Conservation (phyloP, 1,140 invertebrate genomes). For the Nebria ingens region DNA sequence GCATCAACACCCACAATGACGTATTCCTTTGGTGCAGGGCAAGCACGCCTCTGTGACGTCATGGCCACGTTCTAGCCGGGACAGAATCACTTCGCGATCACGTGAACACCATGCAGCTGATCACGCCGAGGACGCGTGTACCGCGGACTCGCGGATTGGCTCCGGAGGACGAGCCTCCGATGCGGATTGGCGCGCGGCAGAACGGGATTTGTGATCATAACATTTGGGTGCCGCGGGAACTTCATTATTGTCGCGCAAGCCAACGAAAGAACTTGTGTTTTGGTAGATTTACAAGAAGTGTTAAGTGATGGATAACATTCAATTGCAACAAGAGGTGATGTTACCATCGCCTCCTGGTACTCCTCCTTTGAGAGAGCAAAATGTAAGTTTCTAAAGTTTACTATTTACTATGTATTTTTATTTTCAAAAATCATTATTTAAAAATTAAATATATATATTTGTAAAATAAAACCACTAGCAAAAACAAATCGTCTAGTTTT, state of each 20-base stretch:
- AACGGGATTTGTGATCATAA: constrained; percentile 16
- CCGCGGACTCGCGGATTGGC: constrained; percentile 32
- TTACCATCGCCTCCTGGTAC: constrained; percentile 47
- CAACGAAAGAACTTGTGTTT: neutral
- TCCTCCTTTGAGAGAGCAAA: constrained; percentile 40
- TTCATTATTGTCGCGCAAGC: neutral
- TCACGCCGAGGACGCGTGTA: constrained; percentile 42
- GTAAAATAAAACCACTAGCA: neutral
- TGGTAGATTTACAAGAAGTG: constrained; percentile 18
- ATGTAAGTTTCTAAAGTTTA: constrained; percentile 35
- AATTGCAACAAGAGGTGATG: constrained; percentile 36
- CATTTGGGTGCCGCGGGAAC: constrained; percentile 4
- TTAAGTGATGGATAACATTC: constrained; percentile 16
- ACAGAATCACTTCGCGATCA: constrained; percentile 40
- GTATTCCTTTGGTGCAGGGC: too few relatives aligned
- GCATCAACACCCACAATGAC: too few relatives aligned
- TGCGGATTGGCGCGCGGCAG: constrained; percentile 35
- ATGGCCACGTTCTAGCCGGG: constrained; percentile 35
- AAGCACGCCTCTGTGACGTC: constrained; percentile 40
- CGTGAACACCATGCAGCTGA: constrained; percentile 45
- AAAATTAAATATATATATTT: neutral
- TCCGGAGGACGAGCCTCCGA: constrained; percentile 34
- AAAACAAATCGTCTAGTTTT: neutral
- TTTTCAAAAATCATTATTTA: neutral
- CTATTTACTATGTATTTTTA: neutral